These are phyloP conservation scores for Drosophila pectinifera DNA, from an alignment of 1,140 invertebrate genomes.

Conservation along the genomic window DNA sequence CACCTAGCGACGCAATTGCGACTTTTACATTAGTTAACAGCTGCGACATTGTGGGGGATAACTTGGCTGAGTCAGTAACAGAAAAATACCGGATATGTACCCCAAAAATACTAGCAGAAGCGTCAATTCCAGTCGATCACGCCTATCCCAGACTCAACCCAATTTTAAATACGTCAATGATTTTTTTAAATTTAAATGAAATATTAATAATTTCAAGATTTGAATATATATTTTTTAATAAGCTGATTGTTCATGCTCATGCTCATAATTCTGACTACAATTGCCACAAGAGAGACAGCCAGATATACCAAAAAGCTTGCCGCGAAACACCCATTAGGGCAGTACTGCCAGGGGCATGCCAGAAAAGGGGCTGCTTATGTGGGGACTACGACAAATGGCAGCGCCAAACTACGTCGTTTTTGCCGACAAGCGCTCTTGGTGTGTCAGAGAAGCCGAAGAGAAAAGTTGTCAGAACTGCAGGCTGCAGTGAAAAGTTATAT, in stretches of 20 bases:
- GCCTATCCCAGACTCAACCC: not conserved
- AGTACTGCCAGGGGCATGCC: not conserved
- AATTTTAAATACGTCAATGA: not conserved
- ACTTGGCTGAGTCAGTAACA: not conserved
- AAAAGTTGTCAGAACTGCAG: not conserved
- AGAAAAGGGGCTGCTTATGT: not conserved
- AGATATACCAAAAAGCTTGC: not conserved
- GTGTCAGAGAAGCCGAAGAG: conserved; percentile 1
- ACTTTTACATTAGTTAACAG: no score
- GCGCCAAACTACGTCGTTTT: no score
- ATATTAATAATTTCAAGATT: not conserved
- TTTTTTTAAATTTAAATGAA: not conserved
- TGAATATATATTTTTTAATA: no score
- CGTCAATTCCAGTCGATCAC: not conserved
- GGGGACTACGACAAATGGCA: not conserved
- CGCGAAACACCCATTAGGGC: no score
- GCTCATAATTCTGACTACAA: no score
- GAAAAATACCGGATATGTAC: conserved; percentile 1
- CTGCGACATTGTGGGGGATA: not conserved
- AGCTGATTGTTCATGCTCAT: no score
- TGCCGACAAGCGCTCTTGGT: not conserved
- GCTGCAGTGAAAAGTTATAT: not conserved
- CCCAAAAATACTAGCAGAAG: not conserved
- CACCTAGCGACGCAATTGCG: no score
- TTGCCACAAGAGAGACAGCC: no score